Conservation (phyloP, 2,888 invertebrate species). For the Polydrusus tereticollis region DNA sequence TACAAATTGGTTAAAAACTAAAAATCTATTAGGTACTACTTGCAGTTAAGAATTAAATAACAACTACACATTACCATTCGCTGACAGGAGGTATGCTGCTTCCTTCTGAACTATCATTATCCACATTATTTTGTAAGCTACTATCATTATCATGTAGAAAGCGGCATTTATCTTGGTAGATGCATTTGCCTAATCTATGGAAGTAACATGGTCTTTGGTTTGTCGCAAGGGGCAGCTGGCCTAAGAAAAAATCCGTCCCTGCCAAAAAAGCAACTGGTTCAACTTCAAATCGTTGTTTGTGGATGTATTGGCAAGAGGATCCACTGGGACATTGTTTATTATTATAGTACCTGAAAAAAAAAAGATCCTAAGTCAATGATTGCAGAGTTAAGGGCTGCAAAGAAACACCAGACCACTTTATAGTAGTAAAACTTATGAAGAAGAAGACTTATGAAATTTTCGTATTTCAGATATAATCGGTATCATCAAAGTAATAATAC, state of each 20-base stretch:
- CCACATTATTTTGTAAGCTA: constrained; percentile 13
- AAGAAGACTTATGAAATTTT: no score
- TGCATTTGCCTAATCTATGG: constrained; percentile 56
- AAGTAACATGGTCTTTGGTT: constrained; percentile 56
- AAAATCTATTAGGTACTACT: no score
- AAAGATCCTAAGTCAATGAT: background rate
- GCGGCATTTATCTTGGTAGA: constrained; percentile 57
- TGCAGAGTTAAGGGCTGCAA: background rate
- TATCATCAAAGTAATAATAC: no score
- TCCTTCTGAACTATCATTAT: background rate
- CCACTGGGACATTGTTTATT: constrained; percentile 49
- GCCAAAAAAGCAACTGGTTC: constrained; percentile 49
- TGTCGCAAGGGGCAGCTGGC: constrained; percentile 42
- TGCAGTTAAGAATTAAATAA: background rate
- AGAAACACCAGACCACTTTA: background rate
- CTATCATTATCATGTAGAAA: constrained; percentile 55
- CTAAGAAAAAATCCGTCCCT: constrained; percentile 53
- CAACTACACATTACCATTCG: constrained; percentile 5
- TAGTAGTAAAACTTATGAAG: background rate
- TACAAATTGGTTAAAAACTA: no score
- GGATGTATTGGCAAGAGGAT: constrained; percentile 50
- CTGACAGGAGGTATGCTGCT: background rate
- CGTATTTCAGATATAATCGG: no score
- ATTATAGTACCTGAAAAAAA: constrained; percentile 52
- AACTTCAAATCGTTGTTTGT: constrained; percentile 52